Percentiles rank a stretch among this genome's conserved stretches.
phyloP scores from a whole-genome alignment of 2,113 vertebrate genomes.

The Xiphophorus maculatus region DNA sequence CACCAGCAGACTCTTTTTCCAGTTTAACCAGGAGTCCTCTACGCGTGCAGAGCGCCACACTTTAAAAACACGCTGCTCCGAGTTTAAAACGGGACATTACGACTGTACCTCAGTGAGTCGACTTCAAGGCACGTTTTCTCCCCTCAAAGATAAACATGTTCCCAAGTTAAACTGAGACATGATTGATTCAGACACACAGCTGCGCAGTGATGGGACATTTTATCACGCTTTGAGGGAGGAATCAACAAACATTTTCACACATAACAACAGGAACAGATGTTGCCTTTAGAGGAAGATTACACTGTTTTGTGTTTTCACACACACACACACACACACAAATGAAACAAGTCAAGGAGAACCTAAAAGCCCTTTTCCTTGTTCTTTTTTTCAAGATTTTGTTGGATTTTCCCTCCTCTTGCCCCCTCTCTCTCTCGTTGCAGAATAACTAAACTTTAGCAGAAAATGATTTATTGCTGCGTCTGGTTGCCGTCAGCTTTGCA shows the following conservation, averaged over 20 bases:
- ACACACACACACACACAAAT: constrained; percentile 4
- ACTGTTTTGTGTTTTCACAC: constrained; percentile 58
- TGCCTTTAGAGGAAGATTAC: constrained; percentile 57
- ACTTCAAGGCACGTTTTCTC: constrained; percentile 48
- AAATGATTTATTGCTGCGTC: constrained; percentile 8
- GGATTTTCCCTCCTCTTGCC: neutral
- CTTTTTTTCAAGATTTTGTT: constrained; percentile 31
- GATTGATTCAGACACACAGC: constrained; percentile 61
- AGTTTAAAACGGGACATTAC: constrained; percentile 34
- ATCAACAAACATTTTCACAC: constrained; percentile 70
- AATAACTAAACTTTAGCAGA: constrained; percentile 25
- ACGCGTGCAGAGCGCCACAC: no score
- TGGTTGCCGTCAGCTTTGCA: neutral
- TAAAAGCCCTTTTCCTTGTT: constrained; percentile 50
- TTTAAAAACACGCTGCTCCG: no score
- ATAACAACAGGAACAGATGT: constrained; percentile 73
- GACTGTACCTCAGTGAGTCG: constrained; percentile 35
- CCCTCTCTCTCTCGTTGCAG: neutral
- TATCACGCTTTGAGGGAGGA: constrained; percentile 54
- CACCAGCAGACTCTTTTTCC: no score
- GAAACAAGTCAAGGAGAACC: constrained; percentile 24
- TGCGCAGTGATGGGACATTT: constrained; percentile 53
- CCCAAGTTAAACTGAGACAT: constrained; percentile 43
- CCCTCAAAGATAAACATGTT: constrained; percentile 63
- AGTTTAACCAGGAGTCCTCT: no score